Evolutionary conservation across 2,113 vertebrate species (phyloP).

Genomic region (Centropus bengalensis): DNA sequence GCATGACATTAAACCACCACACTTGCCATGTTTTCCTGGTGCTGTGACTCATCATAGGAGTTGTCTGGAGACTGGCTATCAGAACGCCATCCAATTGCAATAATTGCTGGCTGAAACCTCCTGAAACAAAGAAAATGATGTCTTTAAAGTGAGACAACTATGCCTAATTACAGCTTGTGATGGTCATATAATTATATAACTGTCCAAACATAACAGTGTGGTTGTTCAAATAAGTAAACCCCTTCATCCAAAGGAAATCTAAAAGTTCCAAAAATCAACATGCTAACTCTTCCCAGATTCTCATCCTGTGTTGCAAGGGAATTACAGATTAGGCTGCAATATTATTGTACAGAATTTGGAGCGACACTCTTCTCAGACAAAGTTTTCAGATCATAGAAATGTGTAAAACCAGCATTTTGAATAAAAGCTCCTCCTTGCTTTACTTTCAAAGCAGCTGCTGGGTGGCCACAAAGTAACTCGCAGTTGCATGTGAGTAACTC

Average conservation of each 20-base stretch:
- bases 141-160: background rate
- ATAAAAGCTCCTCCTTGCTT: background rate
- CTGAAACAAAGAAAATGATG: background rate
- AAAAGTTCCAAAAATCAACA: background rate
- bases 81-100: background rate
- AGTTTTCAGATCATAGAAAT: background rate
- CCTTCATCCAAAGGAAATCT: background rate
- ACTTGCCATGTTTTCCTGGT: background rate
- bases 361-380: background rate
- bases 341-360: background rate
- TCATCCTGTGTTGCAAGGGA: background rate
- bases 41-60: background rate
- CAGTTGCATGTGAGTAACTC: background rate
- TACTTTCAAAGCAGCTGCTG: background rate
- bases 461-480: background rate
- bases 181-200: background rate
- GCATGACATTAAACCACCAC: background rate
- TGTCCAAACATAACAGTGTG: constrained; percentile 30
- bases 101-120: constrained; percentile 25
- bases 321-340: background rate
- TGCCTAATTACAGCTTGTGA: background rate
- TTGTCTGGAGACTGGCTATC: background rate
- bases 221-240: background rate
- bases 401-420: background rate
- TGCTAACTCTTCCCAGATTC: background rate